Evolutionary conservation across 2,888 invertebrate species (phyloP).

Genomic region (Biston betularia): DNA sequence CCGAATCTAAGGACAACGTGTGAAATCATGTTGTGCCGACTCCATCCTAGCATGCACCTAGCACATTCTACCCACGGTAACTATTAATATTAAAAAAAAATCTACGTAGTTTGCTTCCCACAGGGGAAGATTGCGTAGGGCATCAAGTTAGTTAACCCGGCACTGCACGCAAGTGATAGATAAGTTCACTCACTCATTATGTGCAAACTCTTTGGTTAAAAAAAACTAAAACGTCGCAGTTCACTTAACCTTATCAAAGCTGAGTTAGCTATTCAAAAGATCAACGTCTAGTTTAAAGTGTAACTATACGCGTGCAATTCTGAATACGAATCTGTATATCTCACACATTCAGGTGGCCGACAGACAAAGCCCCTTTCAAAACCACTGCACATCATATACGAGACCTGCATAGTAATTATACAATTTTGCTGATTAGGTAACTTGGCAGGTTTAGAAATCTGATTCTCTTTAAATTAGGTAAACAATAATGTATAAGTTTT

Average conservation of each 20-base stretch:
- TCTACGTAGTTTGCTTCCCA: no score
- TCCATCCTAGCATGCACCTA: no score
- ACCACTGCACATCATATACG: constrained; percentile 48
- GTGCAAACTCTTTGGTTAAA: background rate
- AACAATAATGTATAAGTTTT: constrained; percentile 4
- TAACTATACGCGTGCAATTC: constrained; percentile 53
- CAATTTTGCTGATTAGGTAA: constrained; percentile 60
- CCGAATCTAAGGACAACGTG: no score
- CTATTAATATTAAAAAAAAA: no score
- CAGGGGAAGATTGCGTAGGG: no score
- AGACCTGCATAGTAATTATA: constrained; percentile 62
- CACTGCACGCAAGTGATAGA: no score
- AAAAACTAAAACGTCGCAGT: background rate
- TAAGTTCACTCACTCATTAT: no score
- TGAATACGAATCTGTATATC: constrained; percentile 60
- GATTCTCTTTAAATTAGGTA: constrained; percentile 38
- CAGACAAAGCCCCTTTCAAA: constrained; percentile 57
- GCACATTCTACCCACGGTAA: no score
- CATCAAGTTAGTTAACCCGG: no score
- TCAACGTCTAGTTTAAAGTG: constrained; percentile 37
- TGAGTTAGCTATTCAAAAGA: constrained; percentile 30
- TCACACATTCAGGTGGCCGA: constrained; percentile 15
- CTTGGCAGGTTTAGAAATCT: constrained; percentile 56
- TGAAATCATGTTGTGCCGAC: no score
- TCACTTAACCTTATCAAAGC: constrained; percentile 3